Conservation (phyloP, 2,797 vertebrate genomes). For the Morus bassanus region DNA sequence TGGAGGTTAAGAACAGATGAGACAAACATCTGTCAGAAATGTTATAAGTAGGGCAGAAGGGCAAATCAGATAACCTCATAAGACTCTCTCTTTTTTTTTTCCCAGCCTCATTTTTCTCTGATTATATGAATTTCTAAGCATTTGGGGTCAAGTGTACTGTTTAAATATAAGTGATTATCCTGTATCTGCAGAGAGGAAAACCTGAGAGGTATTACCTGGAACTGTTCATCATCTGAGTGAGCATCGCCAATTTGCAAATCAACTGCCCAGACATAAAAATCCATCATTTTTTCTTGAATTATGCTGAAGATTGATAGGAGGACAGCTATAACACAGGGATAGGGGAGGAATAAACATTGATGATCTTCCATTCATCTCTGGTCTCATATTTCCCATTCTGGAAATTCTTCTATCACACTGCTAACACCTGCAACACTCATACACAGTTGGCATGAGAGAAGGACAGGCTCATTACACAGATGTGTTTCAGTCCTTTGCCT, state of each 20-base stretch:
- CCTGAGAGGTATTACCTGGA: background rate
- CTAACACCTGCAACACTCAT: background rate
- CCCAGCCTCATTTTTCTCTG: slow-evolving; percentile 22
- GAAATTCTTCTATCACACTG: background rate
- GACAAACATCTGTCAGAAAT: slow-evolving; percentile 53
- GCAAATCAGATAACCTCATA: slow-evolving; percentile 52
- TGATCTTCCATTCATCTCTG: background rate
- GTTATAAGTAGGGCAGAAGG: slow-evolving; percentile 38
- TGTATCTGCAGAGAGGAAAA: background rate
- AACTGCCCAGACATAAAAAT: background rate
- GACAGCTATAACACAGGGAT: background rate
- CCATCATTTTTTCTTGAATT: background rate
- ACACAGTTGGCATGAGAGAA: rapidly evolving
- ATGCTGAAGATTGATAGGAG: background rate
- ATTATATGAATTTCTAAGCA: slow-evolving; percentile 45
- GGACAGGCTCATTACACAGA: background rate
- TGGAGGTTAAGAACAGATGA: slow-evolving; percentile 61
- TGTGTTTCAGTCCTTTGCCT: background rate
- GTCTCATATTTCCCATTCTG: background rate
- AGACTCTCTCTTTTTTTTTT: background rate
- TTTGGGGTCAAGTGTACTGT: slow-evolving; percentile 25
- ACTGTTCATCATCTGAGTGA: slow-evolving; percentile 33
- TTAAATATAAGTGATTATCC: slow-evolving; percentile 42
- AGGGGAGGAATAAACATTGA: background rate
- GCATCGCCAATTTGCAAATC: slow-evolving; percentile 29